Evolutionary conservation across 2,113 vertebrate genomes (phyloP).

Genomic region (Oryzias woworae): DNA sequence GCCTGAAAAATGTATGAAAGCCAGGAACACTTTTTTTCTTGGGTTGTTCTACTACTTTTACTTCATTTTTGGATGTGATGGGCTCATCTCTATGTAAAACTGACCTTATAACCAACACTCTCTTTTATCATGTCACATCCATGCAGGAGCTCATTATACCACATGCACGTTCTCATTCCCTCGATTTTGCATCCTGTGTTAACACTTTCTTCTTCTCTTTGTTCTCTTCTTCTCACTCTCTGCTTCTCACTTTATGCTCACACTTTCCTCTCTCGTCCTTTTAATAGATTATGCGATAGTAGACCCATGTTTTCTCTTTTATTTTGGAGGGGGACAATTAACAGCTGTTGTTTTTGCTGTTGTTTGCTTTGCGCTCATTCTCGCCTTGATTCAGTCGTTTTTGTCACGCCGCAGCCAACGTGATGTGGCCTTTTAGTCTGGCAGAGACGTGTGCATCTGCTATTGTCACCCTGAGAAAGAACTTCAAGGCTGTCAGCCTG

Average conservation of each 20-base stretch:
- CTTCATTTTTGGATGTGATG: background rate
- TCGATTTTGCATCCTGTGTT: conserved; percentile 17
- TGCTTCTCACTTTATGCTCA: conserved; percentile 28
- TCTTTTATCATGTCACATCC: background rate
- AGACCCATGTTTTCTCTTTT: conserved; percentile 3
- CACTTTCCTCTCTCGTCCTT: conserved; percentile 40
- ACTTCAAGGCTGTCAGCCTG: conserved; percentile 45
- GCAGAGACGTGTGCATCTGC: conserved; percentile 31
- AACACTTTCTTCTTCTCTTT: conserved; percentile 1
- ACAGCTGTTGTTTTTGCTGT: conserved; percentile 10
- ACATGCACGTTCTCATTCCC: conserved; percentile 3
- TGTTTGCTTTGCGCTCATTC: conserved; percentile 1
- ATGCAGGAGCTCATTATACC: conserved; percentile 9
- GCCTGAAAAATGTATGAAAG: conserved; percentile 24
- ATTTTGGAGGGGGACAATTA: conserved; percentile 19
- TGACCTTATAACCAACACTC: background rate
- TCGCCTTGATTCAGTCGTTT: conserved; percentile 23
- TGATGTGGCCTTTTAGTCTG: conserved; percentile 31
- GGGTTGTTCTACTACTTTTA: background rate
- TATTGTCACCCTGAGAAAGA: conserved; percentile 48
- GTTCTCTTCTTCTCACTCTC: conserved; percentile 28
- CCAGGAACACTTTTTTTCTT: conserved; percentile 2
- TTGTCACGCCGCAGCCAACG: background rate
- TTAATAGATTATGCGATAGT: conserved; percentile 55
- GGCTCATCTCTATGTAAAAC: background rate